These are phyloP conservation scores for Oconnorella tubifera DNA, from an alignment of 2,888 invertebrate genomes.

Conservation along the genomic window DNA sequence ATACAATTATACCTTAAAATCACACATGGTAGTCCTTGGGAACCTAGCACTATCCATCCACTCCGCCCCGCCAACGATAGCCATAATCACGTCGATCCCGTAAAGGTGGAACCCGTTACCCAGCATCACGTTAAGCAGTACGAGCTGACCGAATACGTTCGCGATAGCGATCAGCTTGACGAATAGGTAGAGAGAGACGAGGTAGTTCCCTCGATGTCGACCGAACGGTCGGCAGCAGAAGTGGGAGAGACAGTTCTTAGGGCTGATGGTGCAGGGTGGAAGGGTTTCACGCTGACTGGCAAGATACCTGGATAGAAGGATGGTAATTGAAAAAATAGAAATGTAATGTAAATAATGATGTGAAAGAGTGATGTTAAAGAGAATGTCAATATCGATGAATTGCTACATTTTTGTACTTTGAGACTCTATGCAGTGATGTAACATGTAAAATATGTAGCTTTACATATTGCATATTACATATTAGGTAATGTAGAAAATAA, in stretches of 20 bases:
- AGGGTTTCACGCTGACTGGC: neutral
- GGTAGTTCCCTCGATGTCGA: constrained; percentile 56
- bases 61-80: constrained; percentile 52
- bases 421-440: no score
- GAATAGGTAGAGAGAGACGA: constrained; percentile 57
- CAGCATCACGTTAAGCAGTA: constrained; percentile 58
- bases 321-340: no score
- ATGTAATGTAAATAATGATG: no score
- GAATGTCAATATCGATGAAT: no score
- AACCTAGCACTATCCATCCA: constrained; percentile 51
- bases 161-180: constrained; percentile 56
- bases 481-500: no score
- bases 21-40: constrained; percentile 54
- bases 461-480: no score
- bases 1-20: no score
- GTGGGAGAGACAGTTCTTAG: constrained; percentile 1
- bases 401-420: no score
- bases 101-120: constrained; percentile 55
- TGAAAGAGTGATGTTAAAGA: no score
- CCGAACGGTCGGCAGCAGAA: constrained; percentile 31
- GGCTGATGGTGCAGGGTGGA: neutral
- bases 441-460: no score
- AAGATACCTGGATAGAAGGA: constrained; percentile 1
- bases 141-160: constrained; percentile 58
- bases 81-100: constrained; percentile 58